These are phyloP conservation scores for Halichoeres trimaculatus DNA, from an alignment of 2,113 vertebrate species.

Conservation along the genomic window DNA sequence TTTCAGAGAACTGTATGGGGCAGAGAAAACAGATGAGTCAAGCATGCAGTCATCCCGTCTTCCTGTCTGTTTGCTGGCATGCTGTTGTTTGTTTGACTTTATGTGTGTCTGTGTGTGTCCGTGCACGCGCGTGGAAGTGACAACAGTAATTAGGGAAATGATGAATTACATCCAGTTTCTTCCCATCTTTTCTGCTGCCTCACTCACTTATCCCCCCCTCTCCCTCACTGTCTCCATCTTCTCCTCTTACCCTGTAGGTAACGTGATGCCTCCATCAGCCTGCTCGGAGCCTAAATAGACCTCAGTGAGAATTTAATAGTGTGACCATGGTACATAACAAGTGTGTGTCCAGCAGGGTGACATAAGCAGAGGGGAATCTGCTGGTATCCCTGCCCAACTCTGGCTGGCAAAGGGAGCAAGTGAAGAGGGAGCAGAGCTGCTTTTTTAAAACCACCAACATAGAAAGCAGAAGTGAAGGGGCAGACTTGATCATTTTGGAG, in stretches of 20 bases:
- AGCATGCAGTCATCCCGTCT: slow-evolving; percentile 72
- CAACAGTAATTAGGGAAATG: background rate
- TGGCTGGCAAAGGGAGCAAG: slow-evolving; percentile 55
- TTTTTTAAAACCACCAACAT: slow-evolving; percentile 56
- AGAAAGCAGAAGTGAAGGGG: slow-evolving; percentile 30
- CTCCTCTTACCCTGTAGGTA: slow-evolving; percentile 71
- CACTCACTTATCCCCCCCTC: slow-evolving; percentile 7
- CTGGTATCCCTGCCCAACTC: slow-evolving; percentile 74
- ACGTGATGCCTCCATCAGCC: slow-evolving; percentile 74
- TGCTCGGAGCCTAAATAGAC: slow-evolving; percentile 83
- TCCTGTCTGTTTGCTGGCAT: slow-evolving; percentile 62
- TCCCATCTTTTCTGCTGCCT: slow-evolving; percentile 10
- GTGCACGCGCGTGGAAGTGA: background rate
- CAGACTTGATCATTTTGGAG: background rate
- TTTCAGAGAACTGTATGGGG: slow-evolving; percentile 67
- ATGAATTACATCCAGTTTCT: slow-evolving; percentile 13
- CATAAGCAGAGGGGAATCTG: slow-evolving; percentile 82
- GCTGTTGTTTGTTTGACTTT: slow-evolving; percentile 50
- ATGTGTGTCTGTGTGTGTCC: background rate
- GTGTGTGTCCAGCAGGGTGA: slow-evolving; percentile 82
- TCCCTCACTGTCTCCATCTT: slow-evolving; percentile 21
- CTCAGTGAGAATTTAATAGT: slow-evolving; percentile 85
- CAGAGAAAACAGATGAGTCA: slow-evolving; percentile 85
- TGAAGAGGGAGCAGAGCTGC: slow-evolving; percentile 46
- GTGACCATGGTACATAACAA: slow-evolving; percentile 85